phyloP scores from a whole-genome alignment of 2,888 invertebrate species.

The Calephelis perditalis region DNA sequence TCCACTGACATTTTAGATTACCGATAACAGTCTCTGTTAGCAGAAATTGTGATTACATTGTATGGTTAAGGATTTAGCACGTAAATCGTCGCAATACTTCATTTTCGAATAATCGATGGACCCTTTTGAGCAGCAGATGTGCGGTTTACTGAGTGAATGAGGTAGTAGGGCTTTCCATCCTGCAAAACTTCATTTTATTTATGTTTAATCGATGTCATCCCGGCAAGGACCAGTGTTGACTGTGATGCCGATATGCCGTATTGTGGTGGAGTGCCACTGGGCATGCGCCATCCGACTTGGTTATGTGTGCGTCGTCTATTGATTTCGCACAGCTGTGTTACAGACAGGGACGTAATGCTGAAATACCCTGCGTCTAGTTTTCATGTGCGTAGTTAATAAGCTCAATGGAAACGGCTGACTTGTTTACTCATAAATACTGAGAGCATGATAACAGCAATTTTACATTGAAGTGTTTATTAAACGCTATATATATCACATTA shows the following conservation, averaged over 20 bases:
- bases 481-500: no score
- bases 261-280: slow-evolving; percentile 48
- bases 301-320: slow-evolving; percentile 68
- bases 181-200: slow-evolving; percentile 48
- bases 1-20: slow-evolving; percentile 41
- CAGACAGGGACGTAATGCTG: slow-evolving; percentile 47
- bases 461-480: not conserved
- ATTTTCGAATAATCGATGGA: slow-evolving; percentile 52
- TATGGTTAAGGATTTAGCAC: slow-evolving; percentile 37
- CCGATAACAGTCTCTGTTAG: slow-evolving; percentile 31
- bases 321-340: slow-evolving; percentile 61
- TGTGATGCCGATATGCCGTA: slow-evolving; percentile 42
- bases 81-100: slow-evolving; percentile 52
- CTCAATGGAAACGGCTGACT: slow-evolving; percentile 47
- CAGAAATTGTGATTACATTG: slow-evolving; percentile 30
- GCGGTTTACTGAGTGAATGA: slow-evolving; percentile 65
- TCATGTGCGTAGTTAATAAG: slow-evolving; percentile 47
- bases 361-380: slow-evolving; percentile 29
- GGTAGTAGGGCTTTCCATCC: slow-evolving; percentile 46
- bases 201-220: slow-evolving; percentile 41
- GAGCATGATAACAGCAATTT: not conserved
- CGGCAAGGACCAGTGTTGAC: slow-evolving; percentile 38
- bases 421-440: slow-evolving; percentile 26
- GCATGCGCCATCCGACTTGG: slow-evolving; percentile 56
- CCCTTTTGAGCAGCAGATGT: slow-evolving; percentile 61